Evolutionary conservation across 2,113 vertebrate genomes (phyloP), one percentile per base, ranked within the genome.

Genomic region (Microcebus tavaratra): DNA sequence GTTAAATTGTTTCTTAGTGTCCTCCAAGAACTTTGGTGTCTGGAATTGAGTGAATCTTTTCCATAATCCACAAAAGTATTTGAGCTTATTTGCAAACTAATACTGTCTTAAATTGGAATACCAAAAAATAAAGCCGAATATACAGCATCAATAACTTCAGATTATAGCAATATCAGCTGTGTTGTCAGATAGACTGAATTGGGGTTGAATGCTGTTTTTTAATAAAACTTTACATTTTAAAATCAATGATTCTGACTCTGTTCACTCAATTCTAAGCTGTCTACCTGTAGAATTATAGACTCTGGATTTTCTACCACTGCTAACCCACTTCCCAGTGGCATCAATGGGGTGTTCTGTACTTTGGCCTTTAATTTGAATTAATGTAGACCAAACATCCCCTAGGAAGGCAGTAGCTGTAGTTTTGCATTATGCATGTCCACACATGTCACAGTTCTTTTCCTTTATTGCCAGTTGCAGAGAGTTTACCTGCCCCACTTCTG

Each of bases 31-130:
- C 45, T 11, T 17, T 67, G 78, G 34, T 45, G 5, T 82, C 59
- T 97, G 67, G 85, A 93, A 91, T 75, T 83, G 81, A 97, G 90
- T 70, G 65, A 78, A 50, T 89, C 61, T 96, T 82, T 63, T 63
- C 63, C n/a, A 17, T 50, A 48, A 27, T 73, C 68, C 50, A 2
- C 25, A 29, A 42, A 97, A 92, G 59, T 50, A 36, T 42, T 82
- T 86, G 29, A 29, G 50, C 39, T 67, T 92, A 50, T 59, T 87
- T 96, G 57, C 61, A 92, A 81, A 72, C 67, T 39, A 63, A 1
- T 83, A 34, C 15, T 84, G 12, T 76, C 53, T 65, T 88, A 70
- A 65, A 25, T 78, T 83, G n/a, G 45, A 94, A 73, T 61, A 53
- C 36, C 91, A 92, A 48, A 63, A 90, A 84, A 81, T 90, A 36